Base-by-base conservation (phyloP, 1,140 invertebrate genomes). In the Pomacea maculata region DNA sequence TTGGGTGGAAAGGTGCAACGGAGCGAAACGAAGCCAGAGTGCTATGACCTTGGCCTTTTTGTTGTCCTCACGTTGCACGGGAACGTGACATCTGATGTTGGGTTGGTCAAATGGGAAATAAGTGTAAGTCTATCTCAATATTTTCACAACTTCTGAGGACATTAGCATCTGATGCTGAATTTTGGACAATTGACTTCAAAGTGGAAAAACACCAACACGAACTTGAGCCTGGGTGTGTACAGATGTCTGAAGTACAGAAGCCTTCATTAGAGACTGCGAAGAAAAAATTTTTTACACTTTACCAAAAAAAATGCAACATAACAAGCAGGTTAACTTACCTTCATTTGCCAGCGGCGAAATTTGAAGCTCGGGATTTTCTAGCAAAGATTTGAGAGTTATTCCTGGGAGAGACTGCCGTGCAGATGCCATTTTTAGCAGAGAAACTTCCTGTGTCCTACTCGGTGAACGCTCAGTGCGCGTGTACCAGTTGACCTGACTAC, bases 381-480 rank as follows among this genome's bases (percentile, higher is more conserved):
- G 71, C 17, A 89, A 79, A 19, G 86, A 86, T 76, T 88, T 89
- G 15, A 89, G 74, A 52, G 86, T 88, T 45, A 88, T 85, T 19
- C 85, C 84, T 34, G 80, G 68, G 11, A 78, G n/a, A 68, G 71
- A 67, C 67, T 74, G 21, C 55, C 72, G 71, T 25, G 34, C 63
- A 14, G n/a, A 57, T 19, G 76, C 15, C 74, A 79, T 96, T 52
- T 94, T 96, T 54, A 94, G 95, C 86, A 93, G 94, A 76, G 95
- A 96, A 88, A 92, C 96, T 52, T 93, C 34, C 34, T 45, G 34
- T 45, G 34, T 45, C 34, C 34, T 45, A 45, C 34, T 45, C 25
- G 25, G 25, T 25, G 25, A 25, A 25, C 25, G 25, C 25, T 45
- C 34, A 45, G 34, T 45, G 34, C 34, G 34, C 34, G 34, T 45